These are phyloP conservation scores for Pandion haliaetus DNA, from an alignment of 2,113 vertebrate genomes.

Conservation along the genomic window DNA sequence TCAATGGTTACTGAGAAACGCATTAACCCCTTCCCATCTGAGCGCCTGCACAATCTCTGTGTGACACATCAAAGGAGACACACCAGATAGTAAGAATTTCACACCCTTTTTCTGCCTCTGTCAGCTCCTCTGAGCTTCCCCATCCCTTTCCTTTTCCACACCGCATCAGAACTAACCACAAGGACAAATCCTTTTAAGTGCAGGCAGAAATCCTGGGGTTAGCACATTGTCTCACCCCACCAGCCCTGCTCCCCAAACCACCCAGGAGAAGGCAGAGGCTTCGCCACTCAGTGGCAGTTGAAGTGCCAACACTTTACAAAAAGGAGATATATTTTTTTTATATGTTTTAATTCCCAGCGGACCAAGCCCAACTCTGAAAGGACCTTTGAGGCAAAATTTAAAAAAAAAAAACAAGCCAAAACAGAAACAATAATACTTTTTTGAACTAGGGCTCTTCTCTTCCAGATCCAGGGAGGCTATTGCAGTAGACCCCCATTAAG, in stretches of 20 bases:
- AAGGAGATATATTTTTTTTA: not conserved
- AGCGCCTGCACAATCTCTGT: conserved; percentile 33
- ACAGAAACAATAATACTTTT: not conserved
- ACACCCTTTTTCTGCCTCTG: conserved; percentile 35
- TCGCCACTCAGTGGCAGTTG: not conserved
- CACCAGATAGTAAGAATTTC: conserved; percentile 28
- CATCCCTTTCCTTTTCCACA: not conserved
- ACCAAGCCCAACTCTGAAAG: not conserved
- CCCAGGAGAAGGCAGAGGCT: conserved; percentile 37
- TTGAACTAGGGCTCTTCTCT: not conserved
- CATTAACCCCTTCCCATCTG: conserved; percentile 52
- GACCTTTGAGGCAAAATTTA: not conserved
- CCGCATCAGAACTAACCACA: not conserved
- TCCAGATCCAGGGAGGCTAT: not conserved
- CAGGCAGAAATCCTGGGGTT: conserved; percentile 33
- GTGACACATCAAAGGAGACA: conserved; percentile 57
- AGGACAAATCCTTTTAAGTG: conserved; percentile 39
- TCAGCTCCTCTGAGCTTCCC: not conserved
- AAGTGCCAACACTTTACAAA: not conserved
- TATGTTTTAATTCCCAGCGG: not conserved
- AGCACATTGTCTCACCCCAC: not conserved
- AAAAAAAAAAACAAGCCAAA: not conserved
- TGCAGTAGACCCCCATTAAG: not conserved
- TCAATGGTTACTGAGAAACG: conserved; percentile 57
- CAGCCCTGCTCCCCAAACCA: not conserved